Evolutionary conservation across 2,113 vertebrate species (phyloP).

Genomic region (Chloropsis cyanopogon): DNA sequence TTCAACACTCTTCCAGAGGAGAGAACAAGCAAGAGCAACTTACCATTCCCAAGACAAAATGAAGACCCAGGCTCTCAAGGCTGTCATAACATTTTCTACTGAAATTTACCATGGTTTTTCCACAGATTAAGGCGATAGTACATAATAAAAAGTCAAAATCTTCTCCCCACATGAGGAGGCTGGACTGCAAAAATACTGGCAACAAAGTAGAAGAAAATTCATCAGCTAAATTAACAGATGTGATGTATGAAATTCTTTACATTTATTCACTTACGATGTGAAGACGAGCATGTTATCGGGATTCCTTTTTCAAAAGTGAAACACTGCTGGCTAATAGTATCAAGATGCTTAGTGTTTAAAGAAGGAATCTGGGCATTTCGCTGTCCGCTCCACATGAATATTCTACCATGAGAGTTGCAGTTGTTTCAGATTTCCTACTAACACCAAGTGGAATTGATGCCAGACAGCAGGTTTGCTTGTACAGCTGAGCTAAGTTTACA

Average conservation of each 20-base stretch:
- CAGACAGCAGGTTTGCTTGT: constrained; percentile 44
- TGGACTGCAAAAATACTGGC: neutral
- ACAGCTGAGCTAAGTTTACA: constrained; percentile 49
- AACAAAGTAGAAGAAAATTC: neutral
- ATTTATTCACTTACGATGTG: neutral
- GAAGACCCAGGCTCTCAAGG: neutral
- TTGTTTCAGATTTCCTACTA: constrained; percentile 39
- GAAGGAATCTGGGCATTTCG: neutral
- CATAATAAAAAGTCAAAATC: neutral
- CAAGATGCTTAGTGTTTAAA: constrained; percentile 1
- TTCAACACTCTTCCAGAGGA: neutral
- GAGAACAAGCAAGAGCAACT: neutral
- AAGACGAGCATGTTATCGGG: neutral
- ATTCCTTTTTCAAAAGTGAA: neutral
- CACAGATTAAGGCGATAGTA: neutral
- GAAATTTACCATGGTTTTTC: neutral
- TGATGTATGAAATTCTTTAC: neutral
- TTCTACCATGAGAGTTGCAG: neutral
- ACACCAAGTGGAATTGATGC: constrained; percentile 2
- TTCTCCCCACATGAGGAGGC: neutral
- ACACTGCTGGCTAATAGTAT: neutral
- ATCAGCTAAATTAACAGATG: neutral
- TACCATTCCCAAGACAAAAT: neutral
- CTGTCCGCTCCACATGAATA: neutral
- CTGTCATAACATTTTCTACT: neutral